Evolutionary conservation across 2,888 invertebrate genomes (phyloP).

Genomic region (Flabesymbios commensalis): DNA sequence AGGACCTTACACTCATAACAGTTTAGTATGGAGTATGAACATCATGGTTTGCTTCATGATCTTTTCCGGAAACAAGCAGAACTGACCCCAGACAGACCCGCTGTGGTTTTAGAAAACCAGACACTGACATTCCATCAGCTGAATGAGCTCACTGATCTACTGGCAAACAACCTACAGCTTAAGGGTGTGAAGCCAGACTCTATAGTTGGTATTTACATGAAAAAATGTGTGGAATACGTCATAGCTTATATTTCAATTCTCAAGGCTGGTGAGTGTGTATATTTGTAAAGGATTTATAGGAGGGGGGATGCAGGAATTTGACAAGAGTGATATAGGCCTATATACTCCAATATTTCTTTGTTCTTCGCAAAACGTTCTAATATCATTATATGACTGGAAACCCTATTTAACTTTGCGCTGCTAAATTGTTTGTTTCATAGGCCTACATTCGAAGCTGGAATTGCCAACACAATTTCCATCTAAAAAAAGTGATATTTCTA

Average conservation of each 20-base stretch:
- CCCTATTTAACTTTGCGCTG: too few species aligned
- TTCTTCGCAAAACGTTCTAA: too few species aligned
- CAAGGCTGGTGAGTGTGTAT: conserved; percentile 54
- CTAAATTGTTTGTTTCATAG: too few species aligned
- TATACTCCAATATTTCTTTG: too few species aligned
- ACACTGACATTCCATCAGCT: conserved; percentile 46
- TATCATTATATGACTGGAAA: too few species aligned
- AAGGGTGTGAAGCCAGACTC: conserved; percentile 50
- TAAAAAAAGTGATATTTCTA: too few species aligned
- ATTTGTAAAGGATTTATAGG: too few species aligned
- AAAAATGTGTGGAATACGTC: conserved; percentile 55
- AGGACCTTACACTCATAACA: too few species aligned
- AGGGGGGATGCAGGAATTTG: too few species aligned
- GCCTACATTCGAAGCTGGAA: too few species aligned
- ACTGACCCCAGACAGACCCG: conserved; percentile 43
- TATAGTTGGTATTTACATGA: conserved; percentile 60
- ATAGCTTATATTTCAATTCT: conserved; percentile 60
- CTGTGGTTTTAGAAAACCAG: conserved; percentile 34
- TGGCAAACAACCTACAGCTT: conserved; percentile 46
- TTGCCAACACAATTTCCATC: too few species aligned
- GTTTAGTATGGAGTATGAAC: conserved; percentile 41
- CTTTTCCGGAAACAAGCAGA: conserved; percentile 50
- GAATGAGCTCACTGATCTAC: conserved; percentile 46
- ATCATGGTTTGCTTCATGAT: conserved; percentile 51
- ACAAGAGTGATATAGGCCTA: too few species aligned